Base-by-base conservation (phyloP, 2,113 vertebrate species). In the Oreotrochilus melanogaster region DNA sequence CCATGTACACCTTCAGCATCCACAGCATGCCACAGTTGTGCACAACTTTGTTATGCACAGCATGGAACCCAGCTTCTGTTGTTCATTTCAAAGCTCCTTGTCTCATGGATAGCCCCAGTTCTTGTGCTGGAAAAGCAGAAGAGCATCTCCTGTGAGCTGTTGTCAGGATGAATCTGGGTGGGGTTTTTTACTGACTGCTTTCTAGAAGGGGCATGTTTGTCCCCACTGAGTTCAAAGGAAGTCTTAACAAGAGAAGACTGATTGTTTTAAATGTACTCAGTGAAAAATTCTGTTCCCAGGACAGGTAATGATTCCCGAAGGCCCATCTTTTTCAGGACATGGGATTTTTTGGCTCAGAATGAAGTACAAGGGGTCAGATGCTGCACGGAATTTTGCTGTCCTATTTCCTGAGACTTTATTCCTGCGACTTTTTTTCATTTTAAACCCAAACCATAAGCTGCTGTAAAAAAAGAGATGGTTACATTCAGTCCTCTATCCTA, bases 41-140 rank as follows among this genome's bases (percentile, higher is more conserved):
- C 13, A 33, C 31, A 47, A 2, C 43, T 56, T 62, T 3, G 4
- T 74, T 74, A 12, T 0, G 0, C 11, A 30, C 18, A n/a, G 16
- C 0, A 0, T 48, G 35, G 48, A 88, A 88, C 54, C 10, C 22
- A 79, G 1, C 33, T 83, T 80, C 3, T 66, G 31, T 39, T 67
- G 7, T 54, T 91, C 17, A 14, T 81, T 78, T 70, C 25, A 37
- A 54, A 31, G 42, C 28, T 50, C 28, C 18, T 50, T 1, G 6
- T 78, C 19, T 70, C 50, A 14, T 65, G 24, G 30, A 50, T 78
- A 22, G 5, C 19, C 6, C 16, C 7, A 8, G 37, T 64, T 76
- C 8, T 86, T 78, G 11, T 80, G 58, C 12, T 78, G 28, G 24
- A 73, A 73, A 69, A 76, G 18, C 25, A 65, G n/a, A 78, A 78